Base-by-base conservation (phyloP, 2,113 vertebrate species). In the Oostethus manadensis region DNA sequence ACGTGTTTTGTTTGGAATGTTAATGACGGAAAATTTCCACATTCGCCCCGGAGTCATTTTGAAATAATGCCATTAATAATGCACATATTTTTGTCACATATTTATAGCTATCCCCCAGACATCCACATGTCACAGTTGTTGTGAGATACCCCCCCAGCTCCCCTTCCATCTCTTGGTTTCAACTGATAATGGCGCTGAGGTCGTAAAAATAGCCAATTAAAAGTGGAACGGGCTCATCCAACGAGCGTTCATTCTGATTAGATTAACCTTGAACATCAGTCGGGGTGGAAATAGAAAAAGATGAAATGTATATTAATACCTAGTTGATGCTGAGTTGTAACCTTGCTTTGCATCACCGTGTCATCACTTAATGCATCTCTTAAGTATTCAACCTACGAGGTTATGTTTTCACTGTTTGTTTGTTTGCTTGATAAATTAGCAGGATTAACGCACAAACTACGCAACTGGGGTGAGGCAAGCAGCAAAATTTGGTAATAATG, bases 201-300 rank as follows among this genome's bases (percentile, higher is more conserved):
- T 89, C 90, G 90, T 91, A 90, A 88, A 91, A 90, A 91, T 91
- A 91, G 89, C 84, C 90, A 90, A 91, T 90, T 91, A 90, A 91
- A 55, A 91, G 70, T 90, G 86, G 89, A 90, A 84, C 89, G 89
- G 84, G 79, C 86, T 88, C 88, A 91, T 90, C 86, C 81, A 86
- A 87, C 78, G 82, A 88, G 86, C 73, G 85, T 87, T 88, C 85
- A 82, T 83, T 82, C 86, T 89, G 88, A 91, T 91, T 91, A 85
- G 89, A 91, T 91, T 91, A 89, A 91, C 89, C 90, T 91, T 90
- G 88, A 87, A 88, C 85, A 84, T 78, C 86, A 90, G 82, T 88
- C 88, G 85, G 68, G 76, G 86, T 89, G 88, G 87, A 89, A 88
- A 87, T 88, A 86, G 88, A 88, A 88, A 86, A 89, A 87, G 71